A percentile compares a stretch with the other conserved stretches of the same genome.
phyloP scores from a whole-genome alignment of 2,888 invertebrate species.

The Crematogaster levior region DNA sequence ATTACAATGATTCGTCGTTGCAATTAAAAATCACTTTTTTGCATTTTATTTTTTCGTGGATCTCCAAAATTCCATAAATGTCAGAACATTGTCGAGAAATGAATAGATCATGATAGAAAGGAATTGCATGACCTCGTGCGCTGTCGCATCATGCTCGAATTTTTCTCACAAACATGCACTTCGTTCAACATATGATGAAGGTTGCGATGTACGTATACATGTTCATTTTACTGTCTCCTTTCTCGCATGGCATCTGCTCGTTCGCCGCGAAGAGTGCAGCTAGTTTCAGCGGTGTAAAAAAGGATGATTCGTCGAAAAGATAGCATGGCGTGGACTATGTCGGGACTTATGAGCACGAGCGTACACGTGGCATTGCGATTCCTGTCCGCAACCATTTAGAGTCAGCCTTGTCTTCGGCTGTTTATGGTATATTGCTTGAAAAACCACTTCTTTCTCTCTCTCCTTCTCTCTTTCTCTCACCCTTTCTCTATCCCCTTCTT shows the following conservation, averaged over 20 bases:
- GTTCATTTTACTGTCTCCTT: constrained; percentile 47
- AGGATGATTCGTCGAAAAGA: constrained; percentile 75
- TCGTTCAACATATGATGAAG: constrained; percentile 12
- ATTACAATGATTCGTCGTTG: neutral
- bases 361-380: constrained; percentile 73
- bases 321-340: constrained; percentile 67
- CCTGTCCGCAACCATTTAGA: constrained; percentile 80
- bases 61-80: neutral
- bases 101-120: constrained; percentile 16
- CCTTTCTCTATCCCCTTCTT: constrained; percentile 12
- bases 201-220: constrained; percentile 25
- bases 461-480: constrained; percentile 21
- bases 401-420: constrained; percentile 81
- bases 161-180: constrained; percentile 29
- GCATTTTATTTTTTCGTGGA: neutral
- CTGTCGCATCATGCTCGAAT: constrained; percentile 17
- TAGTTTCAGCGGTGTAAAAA: constrained; percentile 63
- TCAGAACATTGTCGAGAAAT: neutral
- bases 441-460: constrained; percentile 65
- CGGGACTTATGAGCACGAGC: constrained; percentile 73
- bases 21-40: neutral
- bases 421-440: constrained; percentile 76
- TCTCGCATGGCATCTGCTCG: constrained; percentile 64
- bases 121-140: constrained; percentile 19
- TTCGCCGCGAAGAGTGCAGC: constrained; percentile 47